Base-by-base conservation (phyloP, 1,140 invertebrate species). In the Orchestia grillus region DNA sequence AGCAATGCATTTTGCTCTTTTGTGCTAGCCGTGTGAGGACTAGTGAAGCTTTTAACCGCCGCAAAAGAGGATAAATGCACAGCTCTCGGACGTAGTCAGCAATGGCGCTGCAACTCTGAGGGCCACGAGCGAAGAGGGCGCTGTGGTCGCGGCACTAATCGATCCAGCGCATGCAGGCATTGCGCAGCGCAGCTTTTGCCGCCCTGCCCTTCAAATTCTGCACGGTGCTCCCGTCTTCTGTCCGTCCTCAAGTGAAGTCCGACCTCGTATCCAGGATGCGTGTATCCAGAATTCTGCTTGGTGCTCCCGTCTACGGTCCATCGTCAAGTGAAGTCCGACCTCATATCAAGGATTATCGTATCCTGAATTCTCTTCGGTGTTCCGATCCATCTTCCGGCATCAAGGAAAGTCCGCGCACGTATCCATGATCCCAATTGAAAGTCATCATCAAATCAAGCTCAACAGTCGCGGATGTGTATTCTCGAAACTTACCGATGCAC, bases 61-160 rank as follows among this genome's bases (percentile, higher is more conserved):
- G 90, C 44, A 96, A 96, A 96, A 96, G 96, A 96, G 90, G 87
- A 40, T 90, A 96, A 96, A 91, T 44, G 87, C 96, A 91, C 96
- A 57, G 53, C 47, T 43, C 87, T 91, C 77, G 28, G 88, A 87
- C 96, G 90, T 87, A 91, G 43, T n/a, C 42, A 44, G 87, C 90
- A 96, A 96, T 96, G 96, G 96, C 87, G 96, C 96, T 42, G 92
- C 92, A 44, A 57, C 87, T 43, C 96, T 90, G 45, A 43, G 41
- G 43, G 19, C 43, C 87, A 90, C 96, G 45, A 42, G 45, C 40
- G 15, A n/a, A 90, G 96, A 47, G 96, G 96, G 77, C 87, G 87
- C 96, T 77, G 62, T 77, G 62, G 62, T 77, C 90, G 53, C 3
- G 8, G 87, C 43, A 44, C 44, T 53, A 90, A 96, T 96, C 96